Evolutionary conservation across 2,888 invertebrate species (phyloP), one percentile per base, ranked within the genome.

Genomic region (Dolichopus griseipennis): DNA sequence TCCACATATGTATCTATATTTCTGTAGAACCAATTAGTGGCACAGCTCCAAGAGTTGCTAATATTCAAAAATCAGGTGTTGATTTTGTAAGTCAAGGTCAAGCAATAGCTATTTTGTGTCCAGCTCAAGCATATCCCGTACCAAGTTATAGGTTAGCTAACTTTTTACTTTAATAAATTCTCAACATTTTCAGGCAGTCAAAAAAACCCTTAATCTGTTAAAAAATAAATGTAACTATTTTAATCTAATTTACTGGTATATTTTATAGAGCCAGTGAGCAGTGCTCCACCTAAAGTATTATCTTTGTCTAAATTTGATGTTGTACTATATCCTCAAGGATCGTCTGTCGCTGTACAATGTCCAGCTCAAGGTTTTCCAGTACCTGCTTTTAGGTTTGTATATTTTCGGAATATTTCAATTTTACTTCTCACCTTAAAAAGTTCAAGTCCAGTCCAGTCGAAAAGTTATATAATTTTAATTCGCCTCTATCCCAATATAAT

Each of bases 1-100:
- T 61, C 18, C 8, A 61, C 6, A 18, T 18, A n/a, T 10, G 6
- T 10, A 61, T 65, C 41, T 65, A 61, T 66, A 27, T 52, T 61
- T 52, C n/a, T 63, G 27, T 83, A 89, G 88, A 88, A 76, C 88
- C 88, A 52, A 83, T 89, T 76, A 87, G 88, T 82, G 88, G 87
- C 75, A 85, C 87, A 68, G 86, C 86, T 75, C 89, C 89, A 69
- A 86, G 87, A 78, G 85, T 89, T 74, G 86, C 87, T 20, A 82
- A 83, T 75, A 87, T 75, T 70, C 75, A 77, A 67, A 79, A 78
- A 70, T 75, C 70, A 0, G 77, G 74, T 33, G 74, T 79, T 20
- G 77, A 76, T 69, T 75, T 75, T 70, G 76, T 76, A 9, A 41
- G 64, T 12, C 22, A 72, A 9, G 65, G 68, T 1, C 72, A 72